A percentile compares a stretch with the other conserved stretches of the same genome.
These are phyloP conservation scores for Amazonetta brasiliensis DNA, from an alignment of 2,797 vertebrate species.

Conservation along the genomic window DNA sequence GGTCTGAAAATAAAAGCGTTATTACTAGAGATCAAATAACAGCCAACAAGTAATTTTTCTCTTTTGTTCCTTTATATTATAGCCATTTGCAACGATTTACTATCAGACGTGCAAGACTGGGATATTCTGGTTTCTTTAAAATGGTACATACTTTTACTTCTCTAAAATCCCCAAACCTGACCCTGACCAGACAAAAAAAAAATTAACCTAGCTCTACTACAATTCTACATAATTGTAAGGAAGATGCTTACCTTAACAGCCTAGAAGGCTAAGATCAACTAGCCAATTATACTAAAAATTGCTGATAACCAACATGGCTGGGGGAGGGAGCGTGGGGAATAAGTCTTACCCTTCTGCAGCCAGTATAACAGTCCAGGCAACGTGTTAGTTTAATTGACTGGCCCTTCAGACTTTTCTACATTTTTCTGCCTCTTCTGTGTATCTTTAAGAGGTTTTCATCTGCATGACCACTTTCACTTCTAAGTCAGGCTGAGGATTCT, in stretches of 20 bases:
- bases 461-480: not conserved
- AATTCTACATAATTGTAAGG: not conserved
- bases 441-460: not conserved
- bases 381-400: not conserved
- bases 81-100: not conserved
- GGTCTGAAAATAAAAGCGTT: slow-evolving; percentile 18
- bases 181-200: not conserved
- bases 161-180: not conserved
- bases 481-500: not conserved
- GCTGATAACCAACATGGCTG: not conserved
- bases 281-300: not conserved
- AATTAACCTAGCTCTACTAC: not conserved
- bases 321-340: rapidly evolving
- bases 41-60: slow-evolving; percentile 12
- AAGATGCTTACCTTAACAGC: not conserved
- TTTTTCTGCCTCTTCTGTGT: not conserved
- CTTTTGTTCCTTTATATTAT: slow-evolving; percentile 35
- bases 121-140: not conserved
- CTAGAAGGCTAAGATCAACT: not conserved
- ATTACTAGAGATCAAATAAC: slow-evolving; percentile 23
- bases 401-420: not conserved
- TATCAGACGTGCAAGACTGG: not conserved
- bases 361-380: not conserved
- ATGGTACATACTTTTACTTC: rapidly evolving
- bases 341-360: not conserved